Evolutionary conservation across 2,888 invertebrate species (phyloP).

Genomic region (Xestia c-nigrum): DNA sequence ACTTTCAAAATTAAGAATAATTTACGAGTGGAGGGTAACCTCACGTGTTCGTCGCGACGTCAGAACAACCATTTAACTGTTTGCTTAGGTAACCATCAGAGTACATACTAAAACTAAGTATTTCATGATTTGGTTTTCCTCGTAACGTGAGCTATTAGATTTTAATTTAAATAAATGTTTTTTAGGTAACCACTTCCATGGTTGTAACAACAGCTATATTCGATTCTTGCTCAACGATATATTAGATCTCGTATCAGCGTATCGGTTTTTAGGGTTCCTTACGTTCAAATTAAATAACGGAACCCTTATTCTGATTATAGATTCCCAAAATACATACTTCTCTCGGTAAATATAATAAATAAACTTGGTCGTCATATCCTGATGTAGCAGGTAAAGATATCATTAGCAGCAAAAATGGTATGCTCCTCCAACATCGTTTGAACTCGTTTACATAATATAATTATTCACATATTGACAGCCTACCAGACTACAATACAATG

Average conservation of each 20-base stretch:
- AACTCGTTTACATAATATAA: not conserved
- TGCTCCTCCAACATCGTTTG: not conserved
- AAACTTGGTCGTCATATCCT: not conserved
- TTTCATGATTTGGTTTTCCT: not conserved
- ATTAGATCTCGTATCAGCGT: not conserved
- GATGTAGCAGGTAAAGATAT: not conserved
- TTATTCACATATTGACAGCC: constrained; percentile 6
- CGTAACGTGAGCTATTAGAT: not conserved
- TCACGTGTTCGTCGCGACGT: not conserved
- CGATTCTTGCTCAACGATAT: not conserved
- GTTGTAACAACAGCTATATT: not conserved
- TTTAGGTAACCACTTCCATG: not conserved
- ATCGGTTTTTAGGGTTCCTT: not conserved
- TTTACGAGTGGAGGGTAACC: too few relatives aligned
- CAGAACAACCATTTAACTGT: not conserved
- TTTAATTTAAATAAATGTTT: not conserved
- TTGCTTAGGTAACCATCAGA: not conserved
- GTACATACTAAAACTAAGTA: not conserved
- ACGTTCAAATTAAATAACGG: not conserved
- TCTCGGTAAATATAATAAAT: not conserved
- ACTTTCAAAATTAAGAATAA: not conserved
- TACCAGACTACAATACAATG: not conserved
- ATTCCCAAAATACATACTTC: not conserved
- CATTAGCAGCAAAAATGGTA: too few relatives aligned
- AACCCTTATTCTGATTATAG: not conserved